A percentile compares a stretch with the other conserved stretches of the same genome.
Conservation (phyloP, 2,888 invertebrate genomes). For the Xylota sylvarum region DNA sequence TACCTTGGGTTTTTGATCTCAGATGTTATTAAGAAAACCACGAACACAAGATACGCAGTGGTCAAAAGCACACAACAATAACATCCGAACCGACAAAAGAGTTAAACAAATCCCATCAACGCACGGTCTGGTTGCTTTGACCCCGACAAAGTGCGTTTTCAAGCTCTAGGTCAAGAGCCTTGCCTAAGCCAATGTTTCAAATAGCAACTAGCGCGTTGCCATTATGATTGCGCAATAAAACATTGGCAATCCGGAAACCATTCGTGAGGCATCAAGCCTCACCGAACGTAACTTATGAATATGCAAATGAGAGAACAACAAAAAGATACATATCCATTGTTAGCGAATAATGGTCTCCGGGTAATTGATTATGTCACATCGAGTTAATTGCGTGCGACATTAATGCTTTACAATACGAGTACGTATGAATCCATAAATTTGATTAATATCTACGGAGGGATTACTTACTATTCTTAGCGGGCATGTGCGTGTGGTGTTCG, state of each 20-base stretch:
- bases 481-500: slow-evolving; percentile 81
- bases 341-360: slow-evolving; percentile 34
- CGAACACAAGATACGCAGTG: neutral
- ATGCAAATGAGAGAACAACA: slow-evolving; percentile 55
- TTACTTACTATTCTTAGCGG: slow-evolving; percentile 84
- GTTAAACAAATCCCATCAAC: neutral
- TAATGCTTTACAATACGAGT: slow-evolving; percentile 23
- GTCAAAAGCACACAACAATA: neutral
- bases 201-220: neutral
- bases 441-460: neutral
- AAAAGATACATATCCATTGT: slow-evolving; percentile 57
- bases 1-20: neutral
- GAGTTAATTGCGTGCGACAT: slow-evolving; percentile 28
- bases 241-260: slow-evolving; percentile 52
- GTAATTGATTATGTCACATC: slow-evolving; percentile 58
- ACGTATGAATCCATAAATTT: neutral
- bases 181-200: slow-evolving; percentile 17
- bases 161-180: slow-evolving; percentile 70
- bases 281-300: slow-evolving; percentile 43
- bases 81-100: neutral
- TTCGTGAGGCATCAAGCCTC: slow-evolving; percentile 43
- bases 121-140: neutral
- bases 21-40: slow-evolving; percentile 6
- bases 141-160: slow-evolving; percentile 34
- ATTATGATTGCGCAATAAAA: slow-evolving; percentile 41